Evolutionary conservation across 92 coral and sea anemone genomes (phyloP).

Genomic region (Palythoa heliodiscus): DNA sequence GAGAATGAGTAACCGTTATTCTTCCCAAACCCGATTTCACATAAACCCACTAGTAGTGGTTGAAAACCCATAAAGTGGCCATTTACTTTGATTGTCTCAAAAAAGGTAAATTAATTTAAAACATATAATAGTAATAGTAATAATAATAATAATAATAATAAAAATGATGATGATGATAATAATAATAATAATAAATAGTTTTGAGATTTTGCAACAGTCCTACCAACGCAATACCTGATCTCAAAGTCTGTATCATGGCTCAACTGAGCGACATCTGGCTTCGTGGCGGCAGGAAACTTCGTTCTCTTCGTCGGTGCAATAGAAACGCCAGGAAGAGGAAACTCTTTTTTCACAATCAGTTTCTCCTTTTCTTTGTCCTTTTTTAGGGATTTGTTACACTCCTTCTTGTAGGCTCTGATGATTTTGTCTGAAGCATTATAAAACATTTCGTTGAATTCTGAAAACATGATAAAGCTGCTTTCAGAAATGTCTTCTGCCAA

Average conservation of each 20-base stretch:
- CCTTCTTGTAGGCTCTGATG: constrained; percentile 56
- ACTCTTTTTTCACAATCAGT: constrained; percentile 49
- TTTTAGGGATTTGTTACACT: constrained; percentile 47
- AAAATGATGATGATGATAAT: neutral
- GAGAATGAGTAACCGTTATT: no score
- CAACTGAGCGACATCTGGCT: neutral
- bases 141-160: neutral
- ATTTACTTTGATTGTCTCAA: no score
- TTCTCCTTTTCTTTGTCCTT: constrained; percentile 6
- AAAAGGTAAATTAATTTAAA: neutral
- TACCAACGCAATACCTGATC: neutral
- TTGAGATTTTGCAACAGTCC: no score
- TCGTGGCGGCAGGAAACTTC: neutral
- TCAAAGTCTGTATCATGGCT: constrained; percentile 10
- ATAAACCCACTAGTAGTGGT: no score
- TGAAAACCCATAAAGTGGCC: no score
- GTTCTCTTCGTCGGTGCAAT: constrained; percentile 16
- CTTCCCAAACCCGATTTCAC: no score
- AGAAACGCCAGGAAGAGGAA: constrained; percentile 46
- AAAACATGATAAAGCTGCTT: neutral
- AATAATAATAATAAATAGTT: neutral
- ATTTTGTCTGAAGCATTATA: constrained; percentile 73
- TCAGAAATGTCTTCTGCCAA: neutral
- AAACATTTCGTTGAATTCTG: constrained; percentile 46
- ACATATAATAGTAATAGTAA: neutral